Percentiles rank a stretch among this genome's conserved stretches.
Conservation (phyloP, 1,140 invertebrate genomes). For the Cepaea nemoralis region DNA sequence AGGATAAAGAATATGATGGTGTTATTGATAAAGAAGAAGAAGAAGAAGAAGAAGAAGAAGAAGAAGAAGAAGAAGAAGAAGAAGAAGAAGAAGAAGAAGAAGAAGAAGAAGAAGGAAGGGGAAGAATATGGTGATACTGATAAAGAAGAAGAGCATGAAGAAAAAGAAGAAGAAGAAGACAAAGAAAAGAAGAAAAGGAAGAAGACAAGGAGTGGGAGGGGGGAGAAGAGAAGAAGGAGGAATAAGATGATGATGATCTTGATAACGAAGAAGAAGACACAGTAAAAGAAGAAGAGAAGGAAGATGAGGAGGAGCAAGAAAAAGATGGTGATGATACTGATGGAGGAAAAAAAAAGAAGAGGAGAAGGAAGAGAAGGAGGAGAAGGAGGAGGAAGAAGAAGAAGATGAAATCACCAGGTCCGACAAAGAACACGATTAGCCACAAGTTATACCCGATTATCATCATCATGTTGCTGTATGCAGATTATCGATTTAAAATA, state of each 20-base stretch:
- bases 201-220: too few relatives aligned
- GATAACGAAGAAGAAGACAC: neutral
- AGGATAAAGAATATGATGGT: neutral
- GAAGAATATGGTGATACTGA: too few relatives aligned
- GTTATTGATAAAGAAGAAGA: neutral
- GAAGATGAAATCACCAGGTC: too few relatives aligned
- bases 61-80: neutral
- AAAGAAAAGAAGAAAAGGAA: too few relatives aligned
- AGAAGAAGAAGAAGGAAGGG: neutral
- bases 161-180: too few relatives aligned
- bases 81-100: neutral
- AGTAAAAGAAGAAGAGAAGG: neutral
- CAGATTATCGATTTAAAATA: too few relatives aligned
- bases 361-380: constrained; percentile 31
- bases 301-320: constrained; percentile 15
- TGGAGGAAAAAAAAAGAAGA: constrained; percentile 24
- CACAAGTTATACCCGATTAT: too few relatives aligned
- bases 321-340: constrained; percentile 8
- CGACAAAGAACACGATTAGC: too few relatives aligned
- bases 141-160: too few relatives aligned
- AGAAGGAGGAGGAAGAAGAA: constrained; percentile 19
- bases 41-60: neutral
- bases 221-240: neutral
- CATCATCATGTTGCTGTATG: too few relatives aligned
- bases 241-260: neutral